Percentiles rank a stretch among this genome's conserved stretches.
Conservation (phyloP, 2,797 vertebrate species). For the Smutsia gigantea region DNA sequence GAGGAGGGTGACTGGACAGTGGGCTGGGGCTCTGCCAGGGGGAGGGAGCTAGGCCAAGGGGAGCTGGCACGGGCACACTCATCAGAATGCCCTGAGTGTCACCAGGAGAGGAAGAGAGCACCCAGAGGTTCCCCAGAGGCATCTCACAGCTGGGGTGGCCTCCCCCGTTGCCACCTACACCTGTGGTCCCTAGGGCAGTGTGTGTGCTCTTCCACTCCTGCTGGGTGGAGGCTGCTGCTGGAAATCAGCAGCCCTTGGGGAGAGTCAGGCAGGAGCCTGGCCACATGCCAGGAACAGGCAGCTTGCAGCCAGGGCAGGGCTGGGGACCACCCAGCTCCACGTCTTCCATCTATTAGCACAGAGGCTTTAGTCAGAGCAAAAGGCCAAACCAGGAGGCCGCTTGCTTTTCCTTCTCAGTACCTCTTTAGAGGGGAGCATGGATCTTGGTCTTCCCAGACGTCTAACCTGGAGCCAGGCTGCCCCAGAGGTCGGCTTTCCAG, state of each 20-base stretch:
- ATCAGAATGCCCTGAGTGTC: neutral
- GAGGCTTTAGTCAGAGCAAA: neutral
- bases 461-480: neutral
- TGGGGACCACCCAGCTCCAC: neutral
- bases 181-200: neutral
- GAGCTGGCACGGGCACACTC: accelerated
- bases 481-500: neutral
- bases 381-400: neutral
- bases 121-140: neutral
- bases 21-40: neutral
- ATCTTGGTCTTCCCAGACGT: neutral
- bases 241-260: neutral
- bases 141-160: neutral
- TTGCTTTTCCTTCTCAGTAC: neutral
- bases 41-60: neutral
- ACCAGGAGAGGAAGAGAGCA: neutral
- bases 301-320: neutral
- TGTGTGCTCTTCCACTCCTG: neutral
- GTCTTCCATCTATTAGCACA: neutral
- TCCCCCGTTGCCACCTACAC: neutral
- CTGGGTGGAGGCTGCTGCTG: neutral
- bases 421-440: neutral
- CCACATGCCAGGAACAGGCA: neutral
- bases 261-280: neutral
- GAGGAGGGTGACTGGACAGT: neutral